A percentile compares a stretch with the other conserved stretches of the same genome.
Evolutionary conservation across 2,888 invertebrate species (phyloP).

Genomic region (Liopterus haemorrhoidalis): DNA sequence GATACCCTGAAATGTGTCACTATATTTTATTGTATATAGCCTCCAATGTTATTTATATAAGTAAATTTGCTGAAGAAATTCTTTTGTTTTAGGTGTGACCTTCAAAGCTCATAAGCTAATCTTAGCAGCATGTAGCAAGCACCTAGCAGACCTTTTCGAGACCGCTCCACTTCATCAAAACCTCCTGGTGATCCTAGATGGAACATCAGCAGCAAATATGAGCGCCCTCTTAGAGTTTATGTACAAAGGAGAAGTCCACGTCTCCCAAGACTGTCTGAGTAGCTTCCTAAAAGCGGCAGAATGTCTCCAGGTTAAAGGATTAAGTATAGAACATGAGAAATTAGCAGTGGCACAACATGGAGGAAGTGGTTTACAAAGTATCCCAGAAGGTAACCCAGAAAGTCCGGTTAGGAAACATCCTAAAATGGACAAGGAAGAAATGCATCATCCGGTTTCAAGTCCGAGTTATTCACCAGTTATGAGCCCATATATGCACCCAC

Average conservation of each 20-base stretch:
- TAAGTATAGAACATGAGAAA: slow-evolving; percentile 70
- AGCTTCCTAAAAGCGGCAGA: slow-evolving; percentile 89
- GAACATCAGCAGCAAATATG: slow-evolving; percentile 85
- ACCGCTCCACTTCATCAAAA: slow-evolving; percentile 74
- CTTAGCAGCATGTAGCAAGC: slow-evolving; percentile 88
- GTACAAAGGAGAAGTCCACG: slow-evolving; percentile 92
- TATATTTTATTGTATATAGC: not conserved
- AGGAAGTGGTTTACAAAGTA: slow-evolving; percentile 48
- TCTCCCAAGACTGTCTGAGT: slow-evolving; percentile 84
- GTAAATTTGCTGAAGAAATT: no score
- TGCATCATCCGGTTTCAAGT: slow-evolving; percentile 42
- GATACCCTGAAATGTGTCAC: not conserved
- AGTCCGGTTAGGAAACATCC: no score
- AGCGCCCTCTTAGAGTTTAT: slow-evolving; percentile 85
- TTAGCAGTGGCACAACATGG: slow-evolving; percentile 52
- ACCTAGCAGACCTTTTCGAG: slow-evolving; percentile 86
- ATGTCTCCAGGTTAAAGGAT: slow-evolving; percentile 77
- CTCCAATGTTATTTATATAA: no score
- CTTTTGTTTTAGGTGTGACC: slow-evolving; percentile 62
- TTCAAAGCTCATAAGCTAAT: slow-evolving; percentile 89
- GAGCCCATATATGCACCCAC: slow-evolving; percentile 48
- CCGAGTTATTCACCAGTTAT: slow-evolving; percentile 47
- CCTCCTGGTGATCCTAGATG: slow-evolving; percentile 82
- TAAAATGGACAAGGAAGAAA: slow-evolving; percentile 32
- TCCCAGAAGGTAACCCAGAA: no score